Percentiles rank a stretch among this genome's conserved stretches.
phyloP scores from a whole-genome alignment of 2,888 invertebrate species.

The Athalia circularis region DNA sequence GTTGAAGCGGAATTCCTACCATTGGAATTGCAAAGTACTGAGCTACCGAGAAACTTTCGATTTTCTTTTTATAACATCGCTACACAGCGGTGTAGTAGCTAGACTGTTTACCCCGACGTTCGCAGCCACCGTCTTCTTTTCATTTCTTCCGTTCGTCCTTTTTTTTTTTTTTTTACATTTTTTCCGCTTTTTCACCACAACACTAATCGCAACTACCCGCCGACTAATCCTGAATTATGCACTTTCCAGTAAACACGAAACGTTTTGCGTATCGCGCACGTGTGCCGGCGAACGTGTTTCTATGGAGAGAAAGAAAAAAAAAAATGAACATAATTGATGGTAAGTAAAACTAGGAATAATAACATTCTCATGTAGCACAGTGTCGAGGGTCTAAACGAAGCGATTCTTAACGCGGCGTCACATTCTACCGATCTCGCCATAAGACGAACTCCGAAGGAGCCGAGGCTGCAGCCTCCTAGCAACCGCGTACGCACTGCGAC shows the following conservation, averaged over 20 bases:
- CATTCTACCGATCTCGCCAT: too few relatives aligned
- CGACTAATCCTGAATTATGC: conserved; percentile 38
- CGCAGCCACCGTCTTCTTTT: background rate
- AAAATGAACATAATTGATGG: conserved; percentile 20
- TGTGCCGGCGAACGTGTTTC: background rate
- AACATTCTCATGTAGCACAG: background rate
- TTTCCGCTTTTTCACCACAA: conserved; percentile 5
- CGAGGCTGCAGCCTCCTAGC: background rate
- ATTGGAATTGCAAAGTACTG: conserved; percentile 10
- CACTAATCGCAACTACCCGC: conserved; percentile 33
- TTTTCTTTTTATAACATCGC: conserved; percentile 2
- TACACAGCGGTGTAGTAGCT: background rate
- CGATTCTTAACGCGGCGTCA: background rate
- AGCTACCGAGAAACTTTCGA: conserved; percentile 1
- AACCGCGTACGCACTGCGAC: conserved; percentile 3
- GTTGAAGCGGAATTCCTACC: conserved; percentile 26
- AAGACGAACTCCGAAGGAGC: background rate
- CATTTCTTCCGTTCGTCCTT: background rate
- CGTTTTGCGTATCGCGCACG: background rate
- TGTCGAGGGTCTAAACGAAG: background rate
- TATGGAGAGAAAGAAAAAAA: background rate
- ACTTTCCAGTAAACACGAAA: background rate
- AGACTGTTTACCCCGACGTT: conserved; percentile 18
- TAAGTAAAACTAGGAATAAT: conserved; percentile 30
- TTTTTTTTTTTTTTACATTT: background rate